Base-by-base conservation (phyloP, 2,113 vertebrate species). In the Entosphenus tridentatus region DNA sequence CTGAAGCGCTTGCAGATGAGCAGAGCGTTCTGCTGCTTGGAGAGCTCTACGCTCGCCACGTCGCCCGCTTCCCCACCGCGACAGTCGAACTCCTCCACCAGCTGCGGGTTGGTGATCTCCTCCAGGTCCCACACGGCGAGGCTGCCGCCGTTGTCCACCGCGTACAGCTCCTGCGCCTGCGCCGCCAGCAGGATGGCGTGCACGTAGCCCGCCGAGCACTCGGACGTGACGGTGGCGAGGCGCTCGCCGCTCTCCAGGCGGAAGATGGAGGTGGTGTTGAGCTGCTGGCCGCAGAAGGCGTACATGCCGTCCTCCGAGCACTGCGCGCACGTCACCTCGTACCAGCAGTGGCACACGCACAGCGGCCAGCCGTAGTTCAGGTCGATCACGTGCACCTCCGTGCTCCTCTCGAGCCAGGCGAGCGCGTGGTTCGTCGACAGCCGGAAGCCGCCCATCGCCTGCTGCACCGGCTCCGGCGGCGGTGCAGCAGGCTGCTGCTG, bases 261-360 rank as follows among this genome's bases (percentile, higher is more conserved):
- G 76, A 98, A 98, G 75, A 98, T 81, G 67, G 90, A 85, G 0
- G 88, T 75, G 0, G 87, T 97, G 75, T 98, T 98, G 72, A 98
- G 83, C 75, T 88, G 93, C 77, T 98, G 93, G 6, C 93, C 93
- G 3, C 92, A 97, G 78, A 97, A 97, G 2, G 89, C 93, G 67
- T 96, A 89, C 72, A 83, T 77, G 67, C 93, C 93, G 3, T 98
- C 93, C 67, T 86, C 85, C 17, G 92, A 96, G 74, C 90, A 97
- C 76, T 90, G 89, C 72, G 96, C 87, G 67, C 89, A 97, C 8
- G 93, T 98, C 70, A 98, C 89, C 77, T 98, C 93, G 0, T 98
- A 96, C 93, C 93, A 98, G 78, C 93, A 98, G 74, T 95, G 92
- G 76, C 96, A 96, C 73, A 96, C 89, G 79, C 96, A 92, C 56